Conservation (phyloP, 1,140 invertebrate genomes). For the Notospermus geniculatus region DNA sequence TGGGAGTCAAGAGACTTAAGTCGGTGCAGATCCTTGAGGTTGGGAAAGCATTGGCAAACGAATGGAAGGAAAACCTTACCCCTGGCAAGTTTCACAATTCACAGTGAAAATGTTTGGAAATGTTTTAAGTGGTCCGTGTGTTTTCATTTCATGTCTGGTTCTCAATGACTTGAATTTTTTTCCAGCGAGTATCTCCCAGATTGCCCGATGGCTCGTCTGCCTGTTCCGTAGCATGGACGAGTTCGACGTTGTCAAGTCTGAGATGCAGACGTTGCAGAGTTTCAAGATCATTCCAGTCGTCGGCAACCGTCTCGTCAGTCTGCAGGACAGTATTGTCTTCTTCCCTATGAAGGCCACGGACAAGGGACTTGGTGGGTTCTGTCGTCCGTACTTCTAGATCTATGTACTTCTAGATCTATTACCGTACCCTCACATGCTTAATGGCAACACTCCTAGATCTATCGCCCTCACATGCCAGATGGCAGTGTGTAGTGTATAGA, state of each 20-base stretch:
- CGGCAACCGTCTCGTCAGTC: constrained; percentile 27
- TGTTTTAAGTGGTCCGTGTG: too few species aligned
- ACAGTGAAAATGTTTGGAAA: too few species aligned
- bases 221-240: constrained; percentile 50
- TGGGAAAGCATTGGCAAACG: constrained; percentile 31
- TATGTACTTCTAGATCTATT: too few species aligned
- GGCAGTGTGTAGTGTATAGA: too few species aligned
- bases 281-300: constrained; percentile 42
- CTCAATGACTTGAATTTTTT: neutral
- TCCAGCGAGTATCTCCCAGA: neutral
- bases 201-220: constrained; percentile 49
- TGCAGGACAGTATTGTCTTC: constrained; percentile 41
- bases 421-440: too few species aligned
- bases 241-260: constrained; percentile 36
- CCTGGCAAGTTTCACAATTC: too few species aligned
- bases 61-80: neutral
- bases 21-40: constrained; percentile 45
- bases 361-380: too few species aligned
- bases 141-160: too few species aligned
- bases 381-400: too few species aligned
- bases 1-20: constrained; percentile 44
- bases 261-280: constrained; percentile 27
- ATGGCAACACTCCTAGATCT: too few species aligned
- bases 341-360: constrained; percentile 19
- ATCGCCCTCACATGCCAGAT: too few species aligned